Evolutionary conservation across 2,888 invertebrate species (phyloP).

Genomic region (Silvanus unidentatus): DNA sequence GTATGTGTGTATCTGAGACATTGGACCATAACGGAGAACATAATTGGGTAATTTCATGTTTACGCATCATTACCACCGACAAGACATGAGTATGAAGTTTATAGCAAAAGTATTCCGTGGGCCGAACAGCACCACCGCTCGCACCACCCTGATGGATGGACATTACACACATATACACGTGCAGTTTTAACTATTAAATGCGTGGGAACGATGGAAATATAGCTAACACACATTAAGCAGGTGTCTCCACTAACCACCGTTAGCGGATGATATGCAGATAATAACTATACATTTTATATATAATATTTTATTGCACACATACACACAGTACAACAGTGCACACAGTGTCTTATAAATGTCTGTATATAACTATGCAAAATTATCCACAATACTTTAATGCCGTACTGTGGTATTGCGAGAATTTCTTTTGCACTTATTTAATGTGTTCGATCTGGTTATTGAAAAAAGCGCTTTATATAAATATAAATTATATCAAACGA

Average conservation of each 20-base stretch:
- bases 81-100: neutral
- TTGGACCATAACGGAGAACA: constrained; percentile 25
- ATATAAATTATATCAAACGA: no score
- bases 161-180: constrained; percentile 8
- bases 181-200: constrained; percentile 3
- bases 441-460: no score
- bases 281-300: neutral
- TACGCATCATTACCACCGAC: constrained; percentile 20
- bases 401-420: no score
- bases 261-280: constrained; percentile 8
- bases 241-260: constrained; percentile 19
- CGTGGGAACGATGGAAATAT: constrained; percentile 24
- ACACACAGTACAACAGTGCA: no score
- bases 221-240: constrained; percentile 17
- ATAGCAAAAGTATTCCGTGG: neutral
- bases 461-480: no score
- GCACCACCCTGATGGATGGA: constrained; percentile 15
- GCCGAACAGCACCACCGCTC: neutral
- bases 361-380: no score
- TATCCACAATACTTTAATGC: no score
- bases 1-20: constrained; percentile 14
- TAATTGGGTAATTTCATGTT: constrained; percentile 26
- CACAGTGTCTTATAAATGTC: no score
- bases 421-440: no score
- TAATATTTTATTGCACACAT: no score